Base-by-base conservation (phyloP, 2,113 vertebrate genomes). In the Apteryx mantelli region DNA sequence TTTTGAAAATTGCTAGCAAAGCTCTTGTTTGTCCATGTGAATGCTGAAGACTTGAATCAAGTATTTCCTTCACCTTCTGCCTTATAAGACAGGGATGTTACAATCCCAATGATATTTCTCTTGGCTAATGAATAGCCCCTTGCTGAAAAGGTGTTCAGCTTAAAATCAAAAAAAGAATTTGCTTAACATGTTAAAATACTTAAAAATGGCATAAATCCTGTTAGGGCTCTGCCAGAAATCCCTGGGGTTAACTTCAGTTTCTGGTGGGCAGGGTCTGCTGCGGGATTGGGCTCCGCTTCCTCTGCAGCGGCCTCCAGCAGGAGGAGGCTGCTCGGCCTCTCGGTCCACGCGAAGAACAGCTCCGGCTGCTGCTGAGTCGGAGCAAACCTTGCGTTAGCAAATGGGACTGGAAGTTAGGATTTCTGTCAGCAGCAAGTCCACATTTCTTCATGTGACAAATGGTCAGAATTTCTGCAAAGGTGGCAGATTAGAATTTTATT, bases 401-500 rank as follows among this genome's bases (percentile, higher is more conserved):
- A 20, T 1, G 11, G 38, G 46, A 3, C 44, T 12, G 6, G 7
- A 42, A 61, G 21, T 44, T 52, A 36, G 9, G 32, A 28, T 69
- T n/a, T 82, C 50, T 40, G 13, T 32, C 32, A 71, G 66, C 26
- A 18, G 50, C 7, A 26, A 28, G n/a, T 1, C 20, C 10, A 1
- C 7, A 32, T 34, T 64, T 75, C 40, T 64, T 65, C 21, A 38
- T 7, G 1, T 7, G 19, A 32, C 17, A 60, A 48, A 26, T 1
- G n/a, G 15, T 55, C 74, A 71, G 50, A 50, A 9, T 30, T 68
- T 18, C 38, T 65, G 70, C 61, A 58, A 1, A 71, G 71, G 34
- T 73, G 26, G 4, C 4, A 2, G 1, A 0, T 7, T 65, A 50
- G 80, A 8, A 71, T 40, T 11, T 4, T 86, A 69, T 32, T 60